Percentiles rank a stretch among this genome's conserved stretches.
phyloP scores from a whole-genome alignment of 2,113 vertebrate species.

The Climacteris rufus region DNA sequence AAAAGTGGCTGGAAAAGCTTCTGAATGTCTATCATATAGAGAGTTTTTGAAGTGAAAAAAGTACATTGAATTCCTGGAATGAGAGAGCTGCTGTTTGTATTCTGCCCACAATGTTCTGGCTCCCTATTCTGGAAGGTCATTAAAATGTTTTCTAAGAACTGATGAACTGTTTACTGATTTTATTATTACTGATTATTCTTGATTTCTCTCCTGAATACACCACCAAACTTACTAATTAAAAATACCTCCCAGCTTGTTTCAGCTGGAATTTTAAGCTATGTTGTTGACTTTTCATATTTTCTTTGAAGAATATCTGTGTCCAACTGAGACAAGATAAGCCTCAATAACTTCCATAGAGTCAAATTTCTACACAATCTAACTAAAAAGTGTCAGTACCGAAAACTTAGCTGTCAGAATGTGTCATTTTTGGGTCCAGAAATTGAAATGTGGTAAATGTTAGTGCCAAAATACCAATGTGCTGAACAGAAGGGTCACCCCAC shows the following conservation, averaged over 20 bases:
- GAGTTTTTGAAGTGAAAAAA: background rate
- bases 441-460: background rate
- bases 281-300: background rate
- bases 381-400: background rate
- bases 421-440: background rate
- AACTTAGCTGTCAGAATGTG: background rate
- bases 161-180: slow-evolving; percentile 25
- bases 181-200: background rate
- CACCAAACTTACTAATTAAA: slow-evolving; percentile 45
- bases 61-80: slow-evolving; percentile 28
- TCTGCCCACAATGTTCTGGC: slow-evolving; percentile 52
- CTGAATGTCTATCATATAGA: background rate
- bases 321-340: background rate
- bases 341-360: background rate
- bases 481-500: background rate
- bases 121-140: slow-evolving; percentile 9
- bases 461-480: background rate
- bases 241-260: slow-evolving; percentile 55
- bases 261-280: background rate
- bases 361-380: background rate
- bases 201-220: slow-evolving; percentile 13
- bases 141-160: slow-evolving; percentile 49
- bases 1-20: background rate
- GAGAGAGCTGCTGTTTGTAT: slow-evolving; percentile 49
- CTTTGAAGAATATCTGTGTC: background rate